A percentile compares a stretch with the other conserved stretches of the same genome.
phyloP scores from a whole-genome alignment of 1,140 invertebrate species.

The Drosophila rhopaloa region DNA sequence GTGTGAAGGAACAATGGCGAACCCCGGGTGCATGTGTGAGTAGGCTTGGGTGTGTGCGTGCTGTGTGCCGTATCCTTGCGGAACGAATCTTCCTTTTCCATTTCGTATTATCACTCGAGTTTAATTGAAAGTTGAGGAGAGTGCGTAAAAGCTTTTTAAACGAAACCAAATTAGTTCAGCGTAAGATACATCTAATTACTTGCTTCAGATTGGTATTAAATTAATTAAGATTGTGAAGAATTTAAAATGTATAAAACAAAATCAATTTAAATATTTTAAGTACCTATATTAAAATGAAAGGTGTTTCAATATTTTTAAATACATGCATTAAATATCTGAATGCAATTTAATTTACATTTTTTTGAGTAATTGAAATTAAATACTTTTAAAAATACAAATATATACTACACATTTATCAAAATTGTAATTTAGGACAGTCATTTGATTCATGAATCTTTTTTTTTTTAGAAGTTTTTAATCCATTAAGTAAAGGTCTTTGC shows the following conservation, averaged over 20 bases:
- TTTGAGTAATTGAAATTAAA: no score
- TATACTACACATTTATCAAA: no score
- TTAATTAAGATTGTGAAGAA: background rate
- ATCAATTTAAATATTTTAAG: no score
- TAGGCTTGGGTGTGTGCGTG: background rate
- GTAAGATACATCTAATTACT: slow-evolving; percentile 27
- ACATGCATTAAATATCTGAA: no score
- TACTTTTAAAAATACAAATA: no score
- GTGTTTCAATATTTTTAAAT: background rate
- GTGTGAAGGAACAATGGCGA: slow-evolving; percentile 33
- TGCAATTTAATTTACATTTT: no score
- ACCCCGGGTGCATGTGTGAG: background rate
- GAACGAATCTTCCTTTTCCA: slow-evolving; percentile 42
- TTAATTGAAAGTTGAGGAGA: slow-evolving; percentile 50
- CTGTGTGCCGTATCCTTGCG: slow-evolving; percentile 16
- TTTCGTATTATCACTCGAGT: slow-evolving; percentile 45
- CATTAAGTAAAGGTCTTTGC: no score
- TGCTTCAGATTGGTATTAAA: background rate
- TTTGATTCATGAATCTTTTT: no score
- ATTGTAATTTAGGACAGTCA: no score
- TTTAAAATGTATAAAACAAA: background rate
- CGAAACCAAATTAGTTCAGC: slow-evolving; percentile 27
- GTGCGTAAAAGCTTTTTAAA: slow-evolving; percentile 41
- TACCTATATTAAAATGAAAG: no score
- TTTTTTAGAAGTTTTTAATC: no score